Evolutionary conservation across 2,888 invertebrate genomes (phyloP), one percentile per base, ranked within the genome.

Genomic region (Conus canariensis): DNA sequence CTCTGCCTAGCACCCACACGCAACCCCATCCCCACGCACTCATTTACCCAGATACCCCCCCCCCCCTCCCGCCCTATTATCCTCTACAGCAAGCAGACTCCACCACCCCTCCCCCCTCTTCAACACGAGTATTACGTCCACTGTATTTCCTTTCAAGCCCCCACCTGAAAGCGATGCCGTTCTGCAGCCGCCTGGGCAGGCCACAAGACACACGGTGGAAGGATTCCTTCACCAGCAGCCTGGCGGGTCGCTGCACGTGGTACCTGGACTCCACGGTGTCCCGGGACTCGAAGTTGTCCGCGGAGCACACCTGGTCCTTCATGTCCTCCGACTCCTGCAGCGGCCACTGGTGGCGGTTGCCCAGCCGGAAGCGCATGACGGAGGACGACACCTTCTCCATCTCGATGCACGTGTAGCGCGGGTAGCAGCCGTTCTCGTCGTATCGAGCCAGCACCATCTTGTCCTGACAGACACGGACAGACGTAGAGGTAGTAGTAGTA

Each of bases 391-490:
- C 87, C 94, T 93, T 85, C 94, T 93, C 88, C 90, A 92, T 80
- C 94, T 92, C 90, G 94, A 94, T 91, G 90, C 95, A 95, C 0
- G 94, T 93, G 89, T 93, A 95, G 25, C 94, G 92, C 9, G 95
- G 95, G 86, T 94, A 94, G 90, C 95, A 95, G n/a, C 95, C 95
- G 83, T 95, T 95, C 45, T 94, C 93, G 91, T 94, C 94, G 12
- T 93, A 92, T 30, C 95, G 94, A 12, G 94, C 91, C 58, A 95
- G 90, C 25, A 93, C 92, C 58, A 91, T 77, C 85, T 90, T 91
- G 3, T 92, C 90, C 70, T 85, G 87, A 22, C 59, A 45, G 45
- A 4, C 45, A 45, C 70, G 74, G 87, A 22, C 59, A 45, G 45
- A 45, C 45, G 4, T 45, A 45, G 45, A 2, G 45, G 45, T 45